Evolutionary conservation across 2,888 invertebrate genomes (phyloP).

Genomic region (Drosophila colorata): DNA sequence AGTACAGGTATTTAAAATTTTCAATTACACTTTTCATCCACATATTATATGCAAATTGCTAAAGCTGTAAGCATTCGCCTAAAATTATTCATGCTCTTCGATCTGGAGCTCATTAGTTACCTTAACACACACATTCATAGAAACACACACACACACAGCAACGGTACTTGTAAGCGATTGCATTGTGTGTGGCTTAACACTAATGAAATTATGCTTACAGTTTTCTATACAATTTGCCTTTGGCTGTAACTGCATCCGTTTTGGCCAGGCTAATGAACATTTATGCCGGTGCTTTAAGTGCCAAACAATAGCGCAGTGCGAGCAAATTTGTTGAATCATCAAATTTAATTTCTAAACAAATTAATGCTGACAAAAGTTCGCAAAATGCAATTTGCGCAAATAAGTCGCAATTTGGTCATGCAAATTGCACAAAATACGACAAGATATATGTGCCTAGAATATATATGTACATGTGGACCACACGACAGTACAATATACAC

Average conservation of each 20-base stretch:
- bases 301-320: conserved; percentile 33
- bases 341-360: conserved; percentile 72
- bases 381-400: conserved; percentile 49
- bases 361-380: conserved; percentile 61
- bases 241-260: conserved; percentile 19
- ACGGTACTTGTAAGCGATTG: conserved; percentile 17
- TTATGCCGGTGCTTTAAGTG: conserved; percentile 28
- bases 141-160: not conserved
- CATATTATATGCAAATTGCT: conserved; percentile 9
- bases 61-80: not conserved
- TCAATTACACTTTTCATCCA: not conserved
- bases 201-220: conserved; percentile 51
- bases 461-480: not conserved
- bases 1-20: not conserved
- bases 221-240: conserved; percentile 56
- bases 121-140: not conserved
- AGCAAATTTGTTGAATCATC: conserved; percentile 60
- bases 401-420: conserved; percentile 41
- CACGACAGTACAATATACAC: conserved; percentile 43
- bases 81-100: not conserved
- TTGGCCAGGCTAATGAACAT: conserved; percentile 32
- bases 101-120: conserved; percentile 19
- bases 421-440: conserved; percentile 54
- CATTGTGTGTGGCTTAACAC: conserved; percentile 15
- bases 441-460: conserved; percentile 27